Percentiles rank a stretch among this genome's conserved stretches.
These are phyloP conservation scores for Bubo blakistoni DNA, from an alignment of 2,113 vertebrate genomes.

Conservation along the genomic window DNA sequence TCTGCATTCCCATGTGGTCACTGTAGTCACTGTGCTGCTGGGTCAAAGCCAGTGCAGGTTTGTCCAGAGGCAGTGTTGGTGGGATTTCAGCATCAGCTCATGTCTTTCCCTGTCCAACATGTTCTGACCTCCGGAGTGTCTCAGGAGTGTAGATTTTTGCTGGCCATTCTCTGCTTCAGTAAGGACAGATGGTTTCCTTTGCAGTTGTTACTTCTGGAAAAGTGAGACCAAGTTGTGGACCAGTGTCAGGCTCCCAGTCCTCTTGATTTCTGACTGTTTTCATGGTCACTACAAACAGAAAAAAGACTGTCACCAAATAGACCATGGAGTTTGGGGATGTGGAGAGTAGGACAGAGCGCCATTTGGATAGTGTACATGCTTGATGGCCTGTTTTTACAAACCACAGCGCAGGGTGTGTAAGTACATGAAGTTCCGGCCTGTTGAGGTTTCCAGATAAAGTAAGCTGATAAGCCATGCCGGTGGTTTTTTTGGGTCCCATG, in stretches of 20 bases:
- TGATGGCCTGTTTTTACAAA: not conserved
- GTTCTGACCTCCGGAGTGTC: not conserved
- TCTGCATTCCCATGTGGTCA: not conserved
- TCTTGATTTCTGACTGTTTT: not conserved
- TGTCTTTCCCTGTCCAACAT: not conserved
- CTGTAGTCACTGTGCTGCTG: not conserved
- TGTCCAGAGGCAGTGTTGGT: not conserved
- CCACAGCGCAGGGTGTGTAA: not conserved
- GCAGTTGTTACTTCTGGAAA: not conserved
- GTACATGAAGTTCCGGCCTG: not conserved
- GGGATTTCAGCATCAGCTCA: not conserved
- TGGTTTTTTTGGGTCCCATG: not conserved
- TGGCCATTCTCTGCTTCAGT: not conserved
- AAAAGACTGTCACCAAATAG: not conserved
- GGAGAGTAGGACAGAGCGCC: not conserved
- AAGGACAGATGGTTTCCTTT: not conserved
- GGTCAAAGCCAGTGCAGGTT: not conserved
- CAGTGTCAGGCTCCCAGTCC: not conserved
- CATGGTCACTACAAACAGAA: not conserved
- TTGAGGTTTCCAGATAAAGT: not conserved
- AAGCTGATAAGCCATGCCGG: not conserved
- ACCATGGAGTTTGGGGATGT: not conserved
- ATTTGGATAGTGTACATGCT: not conserved
- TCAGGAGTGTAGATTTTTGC: not conserved
- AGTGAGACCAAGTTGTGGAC: not conserved